A percentile compares a stretch with the other conserved stretches of the same genome.
These are phyloP conservation scores for Yponomeuta malinellus DNA, from an alignment of 2,888 invertebrate genomes.

Conservation along the genomic window DNA sequence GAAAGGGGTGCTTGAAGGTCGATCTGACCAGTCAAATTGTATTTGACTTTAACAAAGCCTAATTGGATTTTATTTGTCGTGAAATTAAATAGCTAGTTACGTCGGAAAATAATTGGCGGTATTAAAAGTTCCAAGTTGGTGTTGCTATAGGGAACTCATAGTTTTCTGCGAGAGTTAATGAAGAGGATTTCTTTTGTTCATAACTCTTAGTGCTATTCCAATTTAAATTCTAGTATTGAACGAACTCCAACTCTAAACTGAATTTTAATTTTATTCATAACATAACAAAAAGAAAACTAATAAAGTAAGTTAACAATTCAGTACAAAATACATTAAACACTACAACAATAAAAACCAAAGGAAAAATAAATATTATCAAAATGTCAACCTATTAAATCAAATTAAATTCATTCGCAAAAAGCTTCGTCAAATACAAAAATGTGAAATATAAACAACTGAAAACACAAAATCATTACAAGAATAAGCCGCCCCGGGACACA, in stretches of 20 bases:
- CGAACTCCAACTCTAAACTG: neutral
- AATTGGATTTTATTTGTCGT: conserved; percentile 23
- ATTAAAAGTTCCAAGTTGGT: conserved; percentile 1
- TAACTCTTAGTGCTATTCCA: neutral
- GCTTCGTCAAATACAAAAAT: no score
- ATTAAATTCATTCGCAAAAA: no score
- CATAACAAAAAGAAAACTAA: no score
- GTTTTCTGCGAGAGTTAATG: neutral
- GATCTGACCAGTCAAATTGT: conserved; percentile 20
- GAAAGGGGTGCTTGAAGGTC: conserved; percentile 16
- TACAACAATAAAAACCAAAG: no score
- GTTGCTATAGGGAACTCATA: neutral
- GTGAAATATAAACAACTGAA: no score
- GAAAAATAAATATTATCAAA: no score
- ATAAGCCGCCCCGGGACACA: no score
- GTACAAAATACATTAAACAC: no score
- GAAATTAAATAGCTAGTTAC: neutral
- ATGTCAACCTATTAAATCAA: no score
- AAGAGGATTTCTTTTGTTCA: neutral
- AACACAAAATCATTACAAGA: no score
- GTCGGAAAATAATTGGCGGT: conserved; percentile 17
- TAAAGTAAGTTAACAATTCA: no score
- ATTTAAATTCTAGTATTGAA: no score
- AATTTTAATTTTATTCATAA: neutral
- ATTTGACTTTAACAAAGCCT: conserved; percentile 25